A percentile compares a stretch with the other conserved stretches of the same genome.
phyloP scores from a whole-genome alignment of 2,797 vertebrate genomes.

The Staurois parvus region DNA sequence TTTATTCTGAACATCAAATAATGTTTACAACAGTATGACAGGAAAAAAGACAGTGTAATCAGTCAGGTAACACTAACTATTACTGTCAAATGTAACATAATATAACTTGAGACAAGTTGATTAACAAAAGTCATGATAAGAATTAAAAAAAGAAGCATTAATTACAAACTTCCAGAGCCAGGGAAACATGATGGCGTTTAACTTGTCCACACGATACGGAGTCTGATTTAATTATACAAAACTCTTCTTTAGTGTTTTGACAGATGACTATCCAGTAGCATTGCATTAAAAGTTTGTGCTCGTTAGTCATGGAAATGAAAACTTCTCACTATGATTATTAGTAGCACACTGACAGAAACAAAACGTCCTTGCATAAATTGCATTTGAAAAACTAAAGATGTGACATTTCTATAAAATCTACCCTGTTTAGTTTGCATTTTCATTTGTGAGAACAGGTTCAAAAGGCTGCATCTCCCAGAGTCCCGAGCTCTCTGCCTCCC shows the following conservation, averaged over 20 bases:
- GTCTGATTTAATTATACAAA: slow-evolving; percentile 54
- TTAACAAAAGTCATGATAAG: slow-evolving; percentile 47
- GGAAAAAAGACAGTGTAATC: slow-evolving; percentile 19
- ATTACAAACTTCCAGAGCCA: slow-evolving; percentile 33
- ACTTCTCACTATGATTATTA: neutral
- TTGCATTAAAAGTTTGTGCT: slow-evolving; percentile 23
- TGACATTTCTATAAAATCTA: slow-evolving; percentile 2
- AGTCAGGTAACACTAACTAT: slow-evolving; percentile 44
- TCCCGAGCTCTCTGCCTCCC: no score
- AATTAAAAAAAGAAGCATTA: slow-evolving; percentile 40
- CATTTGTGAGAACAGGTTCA: no score
- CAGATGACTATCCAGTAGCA: slow-evolving; percentile 47
- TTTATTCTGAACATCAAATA: slow-evolving; percentile 5
- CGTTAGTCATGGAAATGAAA: slow-evolving; percentile 40
- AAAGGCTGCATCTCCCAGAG: no score
- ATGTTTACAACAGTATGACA: slow-evolving; percentile 16
- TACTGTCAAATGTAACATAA: slow-evolving; percentile 41
- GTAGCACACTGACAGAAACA: neutral
- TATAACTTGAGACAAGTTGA: slow-evolving; percentile 42
- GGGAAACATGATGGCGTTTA: slow-evolving; percentile 23
- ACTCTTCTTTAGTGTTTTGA: slow-evolving; percentile 42
- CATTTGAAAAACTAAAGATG: neutral
- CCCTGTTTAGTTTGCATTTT: neutral
- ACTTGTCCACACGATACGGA: slow-evolving; percentile 21
- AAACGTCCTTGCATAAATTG: slow-evolving; percentile 30